Evolutionary conservation across 2,113 vertebrate genomes (phyloP).

Genomic region (Strix aluco): DNA sequence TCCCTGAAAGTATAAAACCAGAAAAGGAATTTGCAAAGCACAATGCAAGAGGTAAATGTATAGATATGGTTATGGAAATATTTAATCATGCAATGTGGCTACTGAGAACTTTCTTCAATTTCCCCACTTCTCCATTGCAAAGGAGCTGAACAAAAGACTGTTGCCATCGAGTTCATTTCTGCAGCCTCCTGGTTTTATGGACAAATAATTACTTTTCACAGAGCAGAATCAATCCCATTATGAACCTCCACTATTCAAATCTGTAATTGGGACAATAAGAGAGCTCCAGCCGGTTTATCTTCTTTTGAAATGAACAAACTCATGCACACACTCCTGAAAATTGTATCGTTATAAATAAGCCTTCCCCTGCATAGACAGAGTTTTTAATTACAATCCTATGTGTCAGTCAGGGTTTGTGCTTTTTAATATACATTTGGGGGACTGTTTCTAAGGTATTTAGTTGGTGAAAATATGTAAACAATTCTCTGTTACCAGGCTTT

Average conservation of each 20-base stretch:
- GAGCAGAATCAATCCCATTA: conserved; percentile 54
- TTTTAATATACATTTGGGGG: neutral
- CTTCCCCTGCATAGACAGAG: conserved; percentile 43
- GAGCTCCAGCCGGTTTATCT: neutral
- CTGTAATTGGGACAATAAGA: conserved; percentile 56
- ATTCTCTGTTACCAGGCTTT: neutral
- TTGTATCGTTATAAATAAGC: conserved; percentile 57
- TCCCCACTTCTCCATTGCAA: neutral
- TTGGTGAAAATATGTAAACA: neutral
- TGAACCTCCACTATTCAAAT: conserved; percentile 50
- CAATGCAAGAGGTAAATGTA: neutral
- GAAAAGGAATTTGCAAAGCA: neutral
- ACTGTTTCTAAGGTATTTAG: conserved; percentile 16
- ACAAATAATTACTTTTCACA: conserved; percentile 69
- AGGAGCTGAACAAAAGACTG: conserved; percentile 68
- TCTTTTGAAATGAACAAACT: conserved; percentile 52
- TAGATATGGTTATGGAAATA: neutral
- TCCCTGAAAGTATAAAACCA: conserved; percentile 7
- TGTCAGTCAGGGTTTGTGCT: conserved; percentile 30
- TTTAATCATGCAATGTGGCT: conserved; percentile 29
- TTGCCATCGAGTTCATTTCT: conserved; percentile 24
- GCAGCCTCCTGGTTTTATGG: conserved; percentile 47
- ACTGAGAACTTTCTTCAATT: conserved; percentile 65
- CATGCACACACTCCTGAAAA: conserved; percentile 43
- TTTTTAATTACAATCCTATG: conserved; percentile 65